Percentiles rank a stretch among this genome's conserved stretches.
Conservation (phyloP, 2,113 vertebrate genomes). For the Erythrocercus mccallii region DNA sequence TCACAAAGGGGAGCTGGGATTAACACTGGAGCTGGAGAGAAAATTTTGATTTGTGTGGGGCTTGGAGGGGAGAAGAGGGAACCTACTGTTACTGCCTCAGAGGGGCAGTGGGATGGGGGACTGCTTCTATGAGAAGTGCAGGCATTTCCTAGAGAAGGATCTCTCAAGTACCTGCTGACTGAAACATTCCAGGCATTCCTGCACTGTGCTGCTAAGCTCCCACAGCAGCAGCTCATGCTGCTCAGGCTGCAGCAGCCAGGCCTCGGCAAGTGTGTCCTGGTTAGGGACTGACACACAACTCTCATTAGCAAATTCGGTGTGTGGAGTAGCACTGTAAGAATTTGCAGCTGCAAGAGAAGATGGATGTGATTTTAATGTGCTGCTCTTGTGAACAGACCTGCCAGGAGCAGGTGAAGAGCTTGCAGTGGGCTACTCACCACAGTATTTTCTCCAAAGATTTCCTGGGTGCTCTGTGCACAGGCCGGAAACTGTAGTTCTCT, state of each 20-base stretch:
- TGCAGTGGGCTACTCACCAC: background rate
- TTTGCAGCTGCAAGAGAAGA: background rate
- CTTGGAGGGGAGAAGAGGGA: background rate
- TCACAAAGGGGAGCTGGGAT: background rate
- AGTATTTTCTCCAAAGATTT: background rate
- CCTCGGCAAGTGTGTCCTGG: background rate
- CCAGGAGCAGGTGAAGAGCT: background rate
- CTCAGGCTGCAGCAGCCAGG: background rate
- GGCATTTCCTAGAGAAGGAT: background rate
- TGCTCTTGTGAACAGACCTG: background rate
- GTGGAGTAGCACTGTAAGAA: background rate
- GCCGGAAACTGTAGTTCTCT: background rate
- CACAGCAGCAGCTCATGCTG: background rate
- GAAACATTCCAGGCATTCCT: conserved; percentile 28
- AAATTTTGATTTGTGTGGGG: background rate
- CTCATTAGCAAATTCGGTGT: background rate
- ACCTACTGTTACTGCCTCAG: background rate
- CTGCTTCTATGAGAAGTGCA: background rate
- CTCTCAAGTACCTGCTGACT: background rate
- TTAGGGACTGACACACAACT: background rate
- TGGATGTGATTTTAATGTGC: background rate
- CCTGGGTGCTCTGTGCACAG: background rate
- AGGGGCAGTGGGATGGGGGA: background rate
- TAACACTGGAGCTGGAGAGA: background rate
- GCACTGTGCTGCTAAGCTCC: background rate